phyloP scores from a whole-genome alignment of 1,140 invertebrate species.

The Lepidurus couesii region DNA sequence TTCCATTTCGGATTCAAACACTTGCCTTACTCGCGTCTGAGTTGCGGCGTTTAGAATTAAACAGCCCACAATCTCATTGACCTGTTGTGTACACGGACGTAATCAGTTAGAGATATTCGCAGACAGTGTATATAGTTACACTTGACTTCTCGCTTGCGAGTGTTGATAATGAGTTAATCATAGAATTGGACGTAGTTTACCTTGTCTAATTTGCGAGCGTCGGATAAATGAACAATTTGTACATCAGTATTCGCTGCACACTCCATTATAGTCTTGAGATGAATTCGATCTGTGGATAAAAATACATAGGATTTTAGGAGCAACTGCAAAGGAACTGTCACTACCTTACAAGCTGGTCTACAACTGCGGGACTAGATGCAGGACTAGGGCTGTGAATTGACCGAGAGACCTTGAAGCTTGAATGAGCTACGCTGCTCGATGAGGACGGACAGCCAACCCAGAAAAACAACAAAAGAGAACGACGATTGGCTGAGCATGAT shows the following conservation, averaged over 20 bases:
- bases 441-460: background rate
- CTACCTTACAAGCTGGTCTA: background rate
- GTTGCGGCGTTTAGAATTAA: constrained; percentile 45
- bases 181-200: background rate
- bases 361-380: background rate
- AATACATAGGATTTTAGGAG: background rate
- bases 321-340: background rate
- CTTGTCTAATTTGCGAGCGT: background rate
- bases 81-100: constrained; percentile 41
- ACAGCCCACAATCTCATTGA: constrained; percentile 45
- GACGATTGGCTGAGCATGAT: background rate
- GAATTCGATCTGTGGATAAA: background rate
- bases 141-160: background rate
- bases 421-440: background rate
- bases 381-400: background rate
- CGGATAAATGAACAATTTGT: background rate
- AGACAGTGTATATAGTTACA: background rate
- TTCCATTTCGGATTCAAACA: constrained; percentile 55
- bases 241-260: background rate
- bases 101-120: constrained; percentile 10
- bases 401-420: background rate
- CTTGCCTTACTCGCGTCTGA: constrained; percentile 46
- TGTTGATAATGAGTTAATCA: too few species aligned
- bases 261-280: background rate
- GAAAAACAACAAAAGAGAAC: background rate